phyloP scores from a whole-genome alignment of 1,140 invertebrate genomes.

The Drosophila jambulina region DNA sequence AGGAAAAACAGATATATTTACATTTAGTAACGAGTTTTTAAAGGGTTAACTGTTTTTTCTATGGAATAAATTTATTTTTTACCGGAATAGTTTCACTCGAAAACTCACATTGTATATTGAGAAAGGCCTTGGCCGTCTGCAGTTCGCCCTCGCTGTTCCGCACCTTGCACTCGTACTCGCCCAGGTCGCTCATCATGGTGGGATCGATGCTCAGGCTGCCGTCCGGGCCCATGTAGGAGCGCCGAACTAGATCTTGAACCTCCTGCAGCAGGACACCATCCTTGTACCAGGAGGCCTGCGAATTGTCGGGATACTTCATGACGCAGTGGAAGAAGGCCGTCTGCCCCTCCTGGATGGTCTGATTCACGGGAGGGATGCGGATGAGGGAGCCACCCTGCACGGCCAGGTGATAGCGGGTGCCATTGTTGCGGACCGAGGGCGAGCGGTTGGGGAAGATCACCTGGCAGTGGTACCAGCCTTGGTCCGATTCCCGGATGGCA shows the following conservation, averaged over 20 bases:
- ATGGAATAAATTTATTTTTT: too few species aligned
- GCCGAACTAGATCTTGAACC: conserved; percentile 88
- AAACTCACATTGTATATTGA: conserved; percentile 97
- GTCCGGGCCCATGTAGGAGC: conserved; percentile 88
- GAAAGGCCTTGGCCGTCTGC: conserved; percentile 94
- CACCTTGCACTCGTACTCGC: conserved; percentile 95
- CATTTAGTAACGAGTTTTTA: not conserved
- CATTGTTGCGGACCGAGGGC: conserved; percentile 92
- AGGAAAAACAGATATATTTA: not conserved
- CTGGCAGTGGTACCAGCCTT: conserved; percentile 96
- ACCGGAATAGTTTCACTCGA: too few species aligned
- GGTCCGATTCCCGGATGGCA: conserved; percentile 94
- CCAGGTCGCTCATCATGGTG: conserved; percentile 92
- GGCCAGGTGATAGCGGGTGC: conserved; percentile 94
- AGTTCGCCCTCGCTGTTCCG: conserved; percentile 91
- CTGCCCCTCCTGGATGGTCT: conserved; percentile 94
- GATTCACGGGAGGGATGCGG: conserved; percentile 92
- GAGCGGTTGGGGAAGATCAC: conserved; percentile 95
- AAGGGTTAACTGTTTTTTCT: not conserved
- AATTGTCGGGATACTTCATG: conserved; percentile 88
- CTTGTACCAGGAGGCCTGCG: conserved; percentile 89
- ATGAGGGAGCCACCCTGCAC: conserved; percentile 89
- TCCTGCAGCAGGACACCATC: conserved; percentile 88
- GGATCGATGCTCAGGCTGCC: conserved; percentile 92
- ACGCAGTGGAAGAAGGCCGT: conserved; percentile 93